Conservation (phyloP, 2,113 vertebrate species). For the Clarias batrachus region DNA sequence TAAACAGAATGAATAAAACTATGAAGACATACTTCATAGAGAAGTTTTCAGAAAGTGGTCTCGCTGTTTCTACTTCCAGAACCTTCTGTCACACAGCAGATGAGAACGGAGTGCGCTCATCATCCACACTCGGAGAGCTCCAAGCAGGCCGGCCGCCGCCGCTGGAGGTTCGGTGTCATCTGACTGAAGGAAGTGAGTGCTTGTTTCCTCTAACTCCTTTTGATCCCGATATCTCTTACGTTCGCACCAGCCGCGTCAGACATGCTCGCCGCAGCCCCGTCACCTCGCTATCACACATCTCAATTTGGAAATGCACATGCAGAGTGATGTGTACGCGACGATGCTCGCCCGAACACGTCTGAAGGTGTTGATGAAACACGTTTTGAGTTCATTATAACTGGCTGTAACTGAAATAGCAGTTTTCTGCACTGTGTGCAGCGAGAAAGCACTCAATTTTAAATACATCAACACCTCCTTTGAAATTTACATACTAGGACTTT, state of each 20-base stretch:
- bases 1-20: neutral
- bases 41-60: neutral
- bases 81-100: neutral
- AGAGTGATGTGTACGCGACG: neutral
- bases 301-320: slow-evolving; percentile 38
- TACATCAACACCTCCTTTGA: slow-evolving; percentile 23
- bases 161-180: neutral
- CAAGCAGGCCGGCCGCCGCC: neutral
- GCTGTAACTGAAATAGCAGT: slow-evolving; percentile 43
- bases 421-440: slow-evolving; percentile 30
- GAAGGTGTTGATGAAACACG: slow-evolving; percentile 64
- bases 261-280: slow-evolving; percentile 17
- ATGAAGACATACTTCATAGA: neutral
- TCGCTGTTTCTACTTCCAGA: neutral
- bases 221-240: slow-evolving; percentile 47
- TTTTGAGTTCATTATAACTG: slow-evolving; percentile 41
- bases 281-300: slow-evolving; percentile 43
- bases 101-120: neutral
- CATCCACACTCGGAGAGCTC: neutral
- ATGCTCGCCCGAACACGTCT: slow-evolving; percentile 37
- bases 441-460: neutral
- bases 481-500: neutral
- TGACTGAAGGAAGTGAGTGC: slow-evolving; percentile 1
- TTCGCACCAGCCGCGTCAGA: slow-evolving; percentile 23
- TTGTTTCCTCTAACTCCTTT: slow-evolving; percentile 32